A percentile compares a stretch with the other conserved stretches of the same genome.
These are phyloP conservation scores for Tachypleus tridentatus DNA, from an alignment of 1,140 invertebrate genomes.

Conservation along the genomic window DNA sequence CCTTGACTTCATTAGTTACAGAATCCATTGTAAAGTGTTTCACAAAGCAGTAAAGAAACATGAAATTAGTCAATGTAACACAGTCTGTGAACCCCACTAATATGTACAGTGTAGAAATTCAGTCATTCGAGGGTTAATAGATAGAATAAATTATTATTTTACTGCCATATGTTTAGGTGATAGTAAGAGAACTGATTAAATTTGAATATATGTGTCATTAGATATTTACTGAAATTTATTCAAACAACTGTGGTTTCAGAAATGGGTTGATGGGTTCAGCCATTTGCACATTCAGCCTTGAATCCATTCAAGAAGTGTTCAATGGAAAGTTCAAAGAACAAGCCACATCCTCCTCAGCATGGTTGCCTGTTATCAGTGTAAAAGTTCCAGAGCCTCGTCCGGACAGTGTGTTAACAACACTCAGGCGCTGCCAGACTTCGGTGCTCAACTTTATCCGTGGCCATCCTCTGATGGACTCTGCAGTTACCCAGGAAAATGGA, in stretches of 20 bases:
- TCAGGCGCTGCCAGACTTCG: conserved; percentile 58
- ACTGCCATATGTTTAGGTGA: too few relatives aligned
- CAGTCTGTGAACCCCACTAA: too few relatives aligned
- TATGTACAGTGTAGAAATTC: too few relatives aligned
- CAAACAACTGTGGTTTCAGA: conserved; percentile 1
- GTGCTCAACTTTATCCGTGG: conserved; percentile 89
- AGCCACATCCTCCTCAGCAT: conserved; percentile 71
- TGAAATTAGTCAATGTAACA: too few relatives aligned
- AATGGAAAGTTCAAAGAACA: conserved; percentile 85
- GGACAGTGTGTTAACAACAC: conserved; percentile 83
- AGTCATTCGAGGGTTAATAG: too few relatives aligned
- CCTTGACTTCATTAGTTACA: too few relatives aligned
- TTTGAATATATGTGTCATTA: too few relatives aligned
- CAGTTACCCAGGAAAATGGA: conserved; percentile 74
- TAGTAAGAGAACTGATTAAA: too few relatives aligned
- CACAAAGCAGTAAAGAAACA: too few relatives aligned
- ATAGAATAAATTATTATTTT: too few relatives aligned
- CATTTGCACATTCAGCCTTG: conserved; percentile 81
- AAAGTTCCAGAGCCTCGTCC: conserved; percentile 74
- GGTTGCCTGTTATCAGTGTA: conserved; percentile 75
- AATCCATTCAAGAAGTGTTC: conserved; percentile 79
- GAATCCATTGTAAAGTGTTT: too few relatives aligned
- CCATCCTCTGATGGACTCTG: conserved; percentile 92
- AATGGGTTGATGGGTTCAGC: conserved; percentile 87
- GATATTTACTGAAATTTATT: too few relatives aligned